Evolutionary conservation across 2,113 vertebrate genomes (phyloP), one percentile per base, ranked within the genome.

Genomic region (Melanocharis versteri): DNA sequence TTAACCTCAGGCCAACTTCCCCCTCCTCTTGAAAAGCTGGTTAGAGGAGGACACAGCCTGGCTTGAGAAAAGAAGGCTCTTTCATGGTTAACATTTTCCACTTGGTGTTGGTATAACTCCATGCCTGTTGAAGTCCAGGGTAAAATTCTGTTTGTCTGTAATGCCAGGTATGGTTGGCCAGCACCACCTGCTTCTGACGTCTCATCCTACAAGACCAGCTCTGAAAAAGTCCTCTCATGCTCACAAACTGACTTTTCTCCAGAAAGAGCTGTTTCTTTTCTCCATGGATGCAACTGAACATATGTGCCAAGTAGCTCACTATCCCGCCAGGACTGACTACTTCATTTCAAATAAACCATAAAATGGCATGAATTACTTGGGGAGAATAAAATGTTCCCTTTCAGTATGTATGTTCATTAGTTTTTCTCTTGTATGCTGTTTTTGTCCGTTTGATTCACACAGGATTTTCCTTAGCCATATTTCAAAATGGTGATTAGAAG

Each of bases 261-360:
- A 93, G 83, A 94, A 95, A 90, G 90, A 93, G 51, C 86, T 96
- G 56, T 77, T 95, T 95, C 91, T 95, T 97, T 88, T 73, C 92
- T 88, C 85, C 83, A 40, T 69, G 35, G 93, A 94, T 91, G 87
- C 71, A 96, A 93, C 62, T 0, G 0, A 80, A 72, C 20, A 27
- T 44, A 57, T 44, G 82, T 88, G 90, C 94, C 93, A 96, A 97
- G 82, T 51, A 78, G 65, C 47, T 86, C 83, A 75, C 79, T 88
- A 65, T 50, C 87, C 89, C 2, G 35, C 94, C 90, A 96, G 94
- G 62, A 83, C 58, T 40, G 90, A 86, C 94, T 93, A 93, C 82
- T 96, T 97, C 87, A 94, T 87, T 96, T 95, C 73, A 96, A 95
- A 94, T 90, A 96, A 95, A 91, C 78, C 87, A 94, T 96, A 88